A percentile compares a stretch with the other conserved stretches of the same genome.
Conservation (phyloP, 2,113 vertebrate species). For the Hucho hucho region DNA sequence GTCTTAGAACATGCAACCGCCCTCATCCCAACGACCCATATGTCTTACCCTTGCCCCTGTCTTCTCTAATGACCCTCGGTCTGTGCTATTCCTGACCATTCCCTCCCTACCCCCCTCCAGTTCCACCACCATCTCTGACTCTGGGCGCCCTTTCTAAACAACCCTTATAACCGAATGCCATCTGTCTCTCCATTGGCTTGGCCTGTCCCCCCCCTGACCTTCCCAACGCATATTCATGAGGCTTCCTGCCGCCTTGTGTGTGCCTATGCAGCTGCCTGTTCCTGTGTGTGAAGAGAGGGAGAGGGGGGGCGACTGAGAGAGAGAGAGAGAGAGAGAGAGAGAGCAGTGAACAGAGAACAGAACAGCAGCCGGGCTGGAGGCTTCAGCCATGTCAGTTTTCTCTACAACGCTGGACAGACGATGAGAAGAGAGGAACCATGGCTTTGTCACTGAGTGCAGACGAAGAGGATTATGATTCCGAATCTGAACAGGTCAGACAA, state of each 20-base stretch:
- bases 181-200: constrained; percentile 45
- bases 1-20: constrained; percentile 2
- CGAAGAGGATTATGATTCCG: constrained; percentile 94
- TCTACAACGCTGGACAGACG: constrained; percentile 73
- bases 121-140: not conserved
- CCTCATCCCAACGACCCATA: constrained; percentile 11
- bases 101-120: not conserved
- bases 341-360: constrained; percentile 25
- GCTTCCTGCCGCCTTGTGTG: constrained; percentile 59
- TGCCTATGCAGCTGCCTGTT: constrained; percentile 61
- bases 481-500: constrained; percentile 84
- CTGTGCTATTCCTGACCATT: not conserved
- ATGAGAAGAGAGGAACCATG: constrained; percentile 82
- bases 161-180: constrained; percentile 44
- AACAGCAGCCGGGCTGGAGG: constrained; percentile 50
- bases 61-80: constrained; percentile 2
- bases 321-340: constrained; percentile 14
- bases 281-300: constrained; percentile 29
- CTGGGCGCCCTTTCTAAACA: constrained; percentile 41
- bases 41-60: not conserved
- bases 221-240: constrained; percentile 63
- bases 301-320: constrained; percentile 1
- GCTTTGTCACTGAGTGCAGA: constrained; percentile 93
- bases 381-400: constrained; percentile 85
- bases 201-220: constrained; percentile 65